Percentiles rank a stretch among this genome's conserved stretches.
These are phyloP conservation scores for Lagopus leucura DNA, from an alignment of 2,113 vertebrate genomes.

Conservation along the genomic window DNA sequence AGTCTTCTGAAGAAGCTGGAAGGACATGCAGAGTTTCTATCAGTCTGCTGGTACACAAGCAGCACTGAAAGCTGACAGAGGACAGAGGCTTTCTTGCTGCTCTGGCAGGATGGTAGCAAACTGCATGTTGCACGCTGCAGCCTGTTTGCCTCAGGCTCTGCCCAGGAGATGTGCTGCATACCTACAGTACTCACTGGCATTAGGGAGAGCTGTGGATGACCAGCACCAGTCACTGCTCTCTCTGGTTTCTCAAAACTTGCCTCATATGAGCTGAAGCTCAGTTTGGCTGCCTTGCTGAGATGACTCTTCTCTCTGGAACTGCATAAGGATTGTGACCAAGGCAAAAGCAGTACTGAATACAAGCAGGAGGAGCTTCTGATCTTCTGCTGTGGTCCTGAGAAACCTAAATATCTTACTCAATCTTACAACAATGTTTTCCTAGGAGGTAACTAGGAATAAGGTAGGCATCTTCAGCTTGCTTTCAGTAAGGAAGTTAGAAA, in stretches of 20 bases:
- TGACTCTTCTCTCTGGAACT: neutral
- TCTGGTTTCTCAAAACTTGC: neutral
- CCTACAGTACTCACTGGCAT: neutral
- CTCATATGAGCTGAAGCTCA: neutral
- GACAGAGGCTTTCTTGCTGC: neutral
- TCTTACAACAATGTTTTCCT: neutral
- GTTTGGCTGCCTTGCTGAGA: neutral
- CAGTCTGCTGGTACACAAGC: neutral
- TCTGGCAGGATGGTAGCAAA: neutral
- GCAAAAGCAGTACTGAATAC: neutral
- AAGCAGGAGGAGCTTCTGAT: neutral
- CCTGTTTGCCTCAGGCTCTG: neutral
- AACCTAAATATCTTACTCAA: neutral
- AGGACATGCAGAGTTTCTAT: neutral
- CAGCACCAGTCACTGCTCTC: neutral
- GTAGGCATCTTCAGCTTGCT: neutral
- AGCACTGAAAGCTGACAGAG: neutral
- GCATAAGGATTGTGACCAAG: neutral
- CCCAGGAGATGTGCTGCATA: neutral
- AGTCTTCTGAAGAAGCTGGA: neutral
- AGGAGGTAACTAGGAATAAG: neutral
- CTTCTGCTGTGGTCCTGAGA: neutral
- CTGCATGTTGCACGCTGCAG: neutral
- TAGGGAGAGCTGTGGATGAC: neutral
- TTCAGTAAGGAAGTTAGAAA: neutral